phyloP scores from a whole-genome alignment of 2,797 vertebrate genomes.

The Takifugu ocellatus region DNA sequence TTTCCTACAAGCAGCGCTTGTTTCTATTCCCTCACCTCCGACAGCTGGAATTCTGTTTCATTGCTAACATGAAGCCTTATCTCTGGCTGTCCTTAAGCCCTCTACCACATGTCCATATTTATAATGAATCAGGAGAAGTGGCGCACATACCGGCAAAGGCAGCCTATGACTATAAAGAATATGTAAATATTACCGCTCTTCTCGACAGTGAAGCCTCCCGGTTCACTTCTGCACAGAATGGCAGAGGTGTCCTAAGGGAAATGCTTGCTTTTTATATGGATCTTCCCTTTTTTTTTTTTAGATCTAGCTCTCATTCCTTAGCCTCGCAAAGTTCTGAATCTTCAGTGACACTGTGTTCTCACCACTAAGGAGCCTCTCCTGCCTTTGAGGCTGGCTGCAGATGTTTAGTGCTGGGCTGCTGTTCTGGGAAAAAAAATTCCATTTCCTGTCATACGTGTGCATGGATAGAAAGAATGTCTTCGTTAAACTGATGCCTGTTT shows the following conservation, averaged over 20 bases:
- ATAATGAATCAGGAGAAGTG: conserved; percentile 19
- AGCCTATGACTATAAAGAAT: background rate
- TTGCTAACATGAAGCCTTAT: conserved; percentile 38
- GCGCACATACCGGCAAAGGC: conserved; percentile 2
- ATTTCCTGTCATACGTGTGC: too few species aligned
- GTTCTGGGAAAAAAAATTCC: background rate
- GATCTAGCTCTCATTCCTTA: conserved; percentile 10
- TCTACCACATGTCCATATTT: conserved; percentile 34
- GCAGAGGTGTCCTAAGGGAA: conserved; percentile 34
- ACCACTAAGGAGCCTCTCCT: conserved; percentile 17
- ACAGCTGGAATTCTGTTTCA: conserved; percentile 49
- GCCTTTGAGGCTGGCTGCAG: conserved; percentile 18
- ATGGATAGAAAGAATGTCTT: background rate
- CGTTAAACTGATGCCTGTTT: background rate
- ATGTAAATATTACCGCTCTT: background rate
- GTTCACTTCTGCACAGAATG: conserved; percentile 16
- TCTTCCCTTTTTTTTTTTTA: conserved; percentile 34
- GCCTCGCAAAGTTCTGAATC: conserved; percentile 24
- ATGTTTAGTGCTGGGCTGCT: conserved; percentile 15
- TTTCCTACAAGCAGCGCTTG: conserved; percentile 28
- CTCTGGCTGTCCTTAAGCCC: conserved; percentile 33
- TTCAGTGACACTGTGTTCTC: conserved; percentile 34
- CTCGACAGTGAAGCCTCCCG: conserved; percentile 10
- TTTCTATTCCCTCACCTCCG: conserved; percentile 64
- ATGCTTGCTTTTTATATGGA: conserved; percentile 27